Conservation (phyloP, 2,113 vertebrate genomes). For the Bucco capensis region DNA sequence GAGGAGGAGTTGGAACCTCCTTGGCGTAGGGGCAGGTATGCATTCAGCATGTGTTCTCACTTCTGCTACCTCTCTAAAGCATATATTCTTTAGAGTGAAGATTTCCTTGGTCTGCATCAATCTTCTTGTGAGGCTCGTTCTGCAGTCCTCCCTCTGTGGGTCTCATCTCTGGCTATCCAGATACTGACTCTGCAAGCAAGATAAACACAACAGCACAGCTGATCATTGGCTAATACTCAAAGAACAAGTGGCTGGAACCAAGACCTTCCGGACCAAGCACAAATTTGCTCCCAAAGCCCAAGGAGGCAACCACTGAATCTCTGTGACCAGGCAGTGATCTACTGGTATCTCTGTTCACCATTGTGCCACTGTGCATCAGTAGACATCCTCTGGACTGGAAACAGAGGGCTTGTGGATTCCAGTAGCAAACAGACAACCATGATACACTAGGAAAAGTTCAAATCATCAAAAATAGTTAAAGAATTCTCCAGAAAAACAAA, state of each 20-base stretch:
- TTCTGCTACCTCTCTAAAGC: not conserved
- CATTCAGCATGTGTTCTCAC: not conserved
- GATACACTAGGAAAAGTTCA: not conserved
- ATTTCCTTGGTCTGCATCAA: not conserved
- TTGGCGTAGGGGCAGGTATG: not conserved
- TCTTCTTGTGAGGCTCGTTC: not conserved
- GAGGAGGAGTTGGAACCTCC: not conserved
- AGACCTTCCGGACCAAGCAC: not conserved
- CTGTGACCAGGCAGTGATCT: not conserved
- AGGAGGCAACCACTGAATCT: not conserved
- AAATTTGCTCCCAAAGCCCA: not conserved
- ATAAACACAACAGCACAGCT: not conserved
- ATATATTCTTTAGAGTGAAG: not conserved
- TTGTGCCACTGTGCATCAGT: not conserved
- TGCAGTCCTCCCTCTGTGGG: not conserved
- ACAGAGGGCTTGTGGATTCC: not conserved
- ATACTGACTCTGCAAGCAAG: not conserved
- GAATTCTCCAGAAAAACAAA: not conserved
- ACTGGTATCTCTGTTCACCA: not conserved
- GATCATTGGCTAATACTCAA: not conserved
- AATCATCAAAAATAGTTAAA: not conserved
- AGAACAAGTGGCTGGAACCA: not conserved
- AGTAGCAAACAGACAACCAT: not conserved
- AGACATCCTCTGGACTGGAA: not conserved
- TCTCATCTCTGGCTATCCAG: not conserved